Conservation (phyloP, 2,797 vertebrate species). For the Synaphobranchus kaupii region DNA sequence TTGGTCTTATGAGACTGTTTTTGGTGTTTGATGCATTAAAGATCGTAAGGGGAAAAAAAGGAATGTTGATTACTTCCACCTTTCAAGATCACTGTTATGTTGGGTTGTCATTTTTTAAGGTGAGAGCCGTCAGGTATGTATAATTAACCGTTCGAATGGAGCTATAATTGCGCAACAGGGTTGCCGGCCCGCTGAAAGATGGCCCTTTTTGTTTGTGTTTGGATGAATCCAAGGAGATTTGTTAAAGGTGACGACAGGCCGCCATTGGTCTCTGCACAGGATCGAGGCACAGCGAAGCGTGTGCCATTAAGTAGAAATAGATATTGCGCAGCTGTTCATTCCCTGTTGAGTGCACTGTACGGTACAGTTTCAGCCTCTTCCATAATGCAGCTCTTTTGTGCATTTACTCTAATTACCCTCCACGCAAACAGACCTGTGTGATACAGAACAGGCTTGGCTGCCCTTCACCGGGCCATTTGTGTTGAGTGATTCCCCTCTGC, state of each 20-base stretch:
- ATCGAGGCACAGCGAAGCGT: slow-evolving; percentile 28
- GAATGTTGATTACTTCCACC: background rate
- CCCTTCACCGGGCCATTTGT: slow-evolving; percentile 51
- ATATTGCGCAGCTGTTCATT: slow-evolving; percentile 54
- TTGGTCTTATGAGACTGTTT: background rate
- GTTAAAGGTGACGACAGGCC: slow-evolving; percentile 48
- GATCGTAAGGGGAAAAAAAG: background rate
- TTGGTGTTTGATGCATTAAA: background rate
- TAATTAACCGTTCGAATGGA: slow-evolving; percentile 37
- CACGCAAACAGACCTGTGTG: slow-evolving; percentile 41
- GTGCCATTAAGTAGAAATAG: slow-evolving; percentile 51
- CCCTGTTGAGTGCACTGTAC: slow-evolving; percentile 36
- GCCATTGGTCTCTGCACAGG: slow-evolving; percentile 36
- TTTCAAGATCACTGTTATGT: background rate
- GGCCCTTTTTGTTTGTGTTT: slow-evolving; percentile 35
- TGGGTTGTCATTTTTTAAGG: slow-evolving; percentile 4
- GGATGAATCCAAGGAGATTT: slow-evolving; percentile 43
- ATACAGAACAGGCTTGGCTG: slow-evolving; percentile 34
- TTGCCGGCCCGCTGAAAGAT: background rate
- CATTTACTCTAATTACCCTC: slow-evolving; percentile 53
- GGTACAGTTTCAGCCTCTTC: slow-evolving; percentile 42
- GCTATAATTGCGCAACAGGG: background rate
- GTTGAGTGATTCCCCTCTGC: slow-evolving; percentile 54
- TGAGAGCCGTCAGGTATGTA: slow-evolving; percentile 37
- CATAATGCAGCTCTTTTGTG: slow-evolving; percentile 39